phyloP scores from a whole-genome alignment of 2,888 invertebrate species.

The Tipula unca region DNA sequence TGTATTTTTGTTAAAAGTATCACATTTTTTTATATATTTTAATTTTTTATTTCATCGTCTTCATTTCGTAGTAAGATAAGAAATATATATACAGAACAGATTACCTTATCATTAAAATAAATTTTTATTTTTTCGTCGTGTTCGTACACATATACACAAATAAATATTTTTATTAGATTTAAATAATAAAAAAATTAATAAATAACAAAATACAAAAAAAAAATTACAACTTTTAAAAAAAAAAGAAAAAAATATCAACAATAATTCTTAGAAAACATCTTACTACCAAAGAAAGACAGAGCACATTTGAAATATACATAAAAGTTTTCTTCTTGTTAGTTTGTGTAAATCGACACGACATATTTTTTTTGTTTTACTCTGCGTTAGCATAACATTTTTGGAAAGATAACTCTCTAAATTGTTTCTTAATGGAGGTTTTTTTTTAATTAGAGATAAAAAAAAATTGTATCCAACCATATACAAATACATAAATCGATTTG shows the following conservation, averaged over 20 bases:
- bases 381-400: not conserved
- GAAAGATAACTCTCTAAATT: constrained; percentile 14
- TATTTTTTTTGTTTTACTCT: not conserved
- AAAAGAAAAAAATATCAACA: not conserved
- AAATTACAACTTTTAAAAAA: not conserved
- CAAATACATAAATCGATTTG: constrained; percentile 2
- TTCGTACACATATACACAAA: not conserved
- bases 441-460: constrained; percentile 1
- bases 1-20: not conserved
- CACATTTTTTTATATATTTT: not conserved
- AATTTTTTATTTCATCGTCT: not conserved
- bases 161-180: not conserved
- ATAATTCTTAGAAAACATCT: not conserved
- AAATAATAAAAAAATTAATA: not conserved
- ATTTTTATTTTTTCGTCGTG: not conserved
- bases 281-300: constrained; percentile 8
- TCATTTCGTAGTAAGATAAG: not conserved
- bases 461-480: not conserved
- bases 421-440: not conserved
- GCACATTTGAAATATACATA: not conserved
- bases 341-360: constrained; percentile 14
- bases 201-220: not conserved
- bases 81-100: not conserved
- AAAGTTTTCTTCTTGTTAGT: not conserved
- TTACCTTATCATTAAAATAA: not conserved